Evolutionary conservation across 1,140 invertebrate species (phyloP).

Genomic region (Schlechtendalia chinensis): DNA sequence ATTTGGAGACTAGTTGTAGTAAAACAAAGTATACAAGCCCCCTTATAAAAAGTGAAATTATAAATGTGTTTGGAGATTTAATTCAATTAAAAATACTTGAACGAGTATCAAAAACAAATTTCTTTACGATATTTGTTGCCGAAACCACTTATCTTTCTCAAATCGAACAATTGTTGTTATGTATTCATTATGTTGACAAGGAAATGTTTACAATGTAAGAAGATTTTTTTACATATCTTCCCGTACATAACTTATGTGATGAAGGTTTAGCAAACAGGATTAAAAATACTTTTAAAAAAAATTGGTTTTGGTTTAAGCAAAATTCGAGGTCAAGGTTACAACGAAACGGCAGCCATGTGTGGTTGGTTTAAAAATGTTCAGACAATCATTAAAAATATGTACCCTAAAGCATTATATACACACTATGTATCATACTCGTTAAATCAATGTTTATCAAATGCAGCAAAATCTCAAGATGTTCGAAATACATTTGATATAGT

Average conservation of each 20-base stretch:
- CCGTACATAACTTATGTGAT: neutral
- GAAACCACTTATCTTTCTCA: neutral
- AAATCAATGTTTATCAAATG: conserved; percentile 21
- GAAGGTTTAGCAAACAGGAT: neutral
- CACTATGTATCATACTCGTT: neutral
- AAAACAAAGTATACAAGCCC: neutral
- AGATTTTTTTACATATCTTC: neutral
- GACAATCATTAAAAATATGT: neutral
- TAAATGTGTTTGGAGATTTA: neutral
- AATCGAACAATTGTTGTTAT: neutral
- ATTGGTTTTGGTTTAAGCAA: neutral
- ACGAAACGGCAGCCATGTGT: neutral
- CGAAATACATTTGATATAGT: conserved; percentile 15
- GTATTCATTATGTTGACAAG: neutral
- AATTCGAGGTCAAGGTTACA: neutral
- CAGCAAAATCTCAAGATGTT: neutral
- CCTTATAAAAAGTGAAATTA: neutral
- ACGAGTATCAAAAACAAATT: neutral
- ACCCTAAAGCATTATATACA: too few species aligned
- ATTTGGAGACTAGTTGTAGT: neutral
- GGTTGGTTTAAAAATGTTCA: neutral
- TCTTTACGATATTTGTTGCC: neutral
- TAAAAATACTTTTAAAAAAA: neutral
- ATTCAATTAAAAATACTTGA: neutral
- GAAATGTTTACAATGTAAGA: neutral